A percentile compares a stretch with the other conserved stretches of the same genome.
Conservation (phyloP, 2,113 vertebrate genomes). For the Ginglymostoma cirratum region DNA sequence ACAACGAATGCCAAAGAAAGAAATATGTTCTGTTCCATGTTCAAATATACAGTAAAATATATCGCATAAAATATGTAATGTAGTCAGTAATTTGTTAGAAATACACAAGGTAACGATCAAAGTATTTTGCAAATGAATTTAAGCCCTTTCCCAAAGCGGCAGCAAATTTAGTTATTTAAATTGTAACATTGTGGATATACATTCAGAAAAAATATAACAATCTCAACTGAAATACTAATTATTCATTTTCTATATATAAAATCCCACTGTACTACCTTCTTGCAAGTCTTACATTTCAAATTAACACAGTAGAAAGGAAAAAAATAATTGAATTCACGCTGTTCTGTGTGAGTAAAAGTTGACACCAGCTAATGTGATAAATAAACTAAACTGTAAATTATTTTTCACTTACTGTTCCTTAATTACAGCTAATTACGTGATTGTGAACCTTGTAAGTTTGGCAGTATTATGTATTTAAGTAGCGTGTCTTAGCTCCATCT, state of each 20-base stretch:
- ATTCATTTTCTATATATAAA: background rate
- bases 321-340: constrained; percentile 96
- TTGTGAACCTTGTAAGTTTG: constrained; percentile 83
- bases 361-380: constrained; percentile 99
- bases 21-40: background rate
- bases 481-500: constrained; percentile 78
- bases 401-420: constrained; percentile 98
- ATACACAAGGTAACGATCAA: background rate
- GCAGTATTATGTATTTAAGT: constrained; percentile 78
- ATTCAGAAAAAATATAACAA: background rate
- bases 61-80: background rate
- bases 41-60: background rate
- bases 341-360: constrained; percentile 96
- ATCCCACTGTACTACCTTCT: constrained; percentile 28
- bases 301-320: constrained; percentile 47
- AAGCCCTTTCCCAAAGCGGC: background rate
- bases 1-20: background rate
- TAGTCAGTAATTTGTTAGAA: background rate
- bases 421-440: constrained; percentile 99
- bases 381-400: constrained; percentile 99
- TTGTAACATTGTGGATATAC: background rate
- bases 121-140: background rate
- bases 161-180: background rate
- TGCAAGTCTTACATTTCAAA: constrained; percentile 34
- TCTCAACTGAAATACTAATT: background rate